These are phyloP conservation scores for Oophaga sylvatica DNA, from an alignment of 2,797 vertebrate genomes.

Conservation along the genomic window DNA sequence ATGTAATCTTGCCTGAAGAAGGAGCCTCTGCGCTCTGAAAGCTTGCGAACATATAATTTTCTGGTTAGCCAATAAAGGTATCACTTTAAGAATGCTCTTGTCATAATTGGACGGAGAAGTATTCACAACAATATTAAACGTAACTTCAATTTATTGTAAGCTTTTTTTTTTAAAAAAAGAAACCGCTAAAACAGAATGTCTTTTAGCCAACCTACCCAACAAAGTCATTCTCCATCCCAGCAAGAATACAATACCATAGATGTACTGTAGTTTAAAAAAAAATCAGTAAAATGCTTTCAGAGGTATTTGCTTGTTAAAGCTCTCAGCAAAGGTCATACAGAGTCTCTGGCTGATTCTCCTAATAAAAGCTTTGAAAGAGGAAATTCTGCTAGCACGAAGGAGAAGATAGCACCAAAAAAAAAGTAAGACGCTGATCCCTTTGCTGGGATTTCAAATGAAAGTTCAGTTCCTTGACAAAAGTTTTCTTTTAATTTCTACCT, in stretches of 20 bases:
- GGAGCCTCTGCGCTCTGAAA: too few relatives aligned
- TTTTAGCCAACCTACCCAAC: constrained; percentile 47
- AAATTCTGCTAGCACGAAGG: constrained; percentile 28
- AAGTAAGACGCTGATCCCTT: constrained; percentile 27
- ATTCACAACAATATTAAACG: too few relatives aligned
- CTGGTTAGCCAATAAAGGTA: too few relatives aligned
- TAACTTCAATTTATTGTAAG: constrained; percentile 14
- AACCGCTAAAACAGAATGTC: constrained; percentile 17
- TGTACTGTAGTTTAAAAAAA: constrained; percentile 42
- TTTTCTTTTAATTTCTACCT: constrained; percentile 29
- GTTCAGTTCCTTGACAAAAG: constrained; percentile 39
- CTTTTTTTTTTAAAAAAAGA: not conserved
- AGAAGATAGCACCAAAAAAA: constrained; percentile 24
- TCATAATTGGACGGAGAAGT: too few relatives aligned
- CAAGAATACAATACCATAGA: constrained; percentile 59
- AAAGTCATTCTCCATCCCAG: constrained; percentile 54
- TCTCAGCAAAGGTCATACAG: constrained; percentile 54
- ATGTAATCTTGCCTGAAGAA: too few relatives aligned
- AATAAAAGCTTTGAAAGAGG: constrained; percentile 59
- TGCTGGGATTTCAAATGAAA: constrained; percentile 45
- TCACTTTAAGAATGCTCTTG: too few relatives aligned
- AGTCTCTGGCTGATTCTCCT: constrained; percentile 53
- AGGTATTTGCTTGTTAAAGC: constrained; percentile 61
- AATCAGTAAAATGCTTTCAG: constrained; percentile 59
- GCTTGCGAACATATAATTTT: too few relatives aligned